Evolutionary conservation across 2,113 vertebrate species (phyloP), one percentile per base, ranked within the genome.

Genomic region (Phylloscopus trochilus): DNA sequence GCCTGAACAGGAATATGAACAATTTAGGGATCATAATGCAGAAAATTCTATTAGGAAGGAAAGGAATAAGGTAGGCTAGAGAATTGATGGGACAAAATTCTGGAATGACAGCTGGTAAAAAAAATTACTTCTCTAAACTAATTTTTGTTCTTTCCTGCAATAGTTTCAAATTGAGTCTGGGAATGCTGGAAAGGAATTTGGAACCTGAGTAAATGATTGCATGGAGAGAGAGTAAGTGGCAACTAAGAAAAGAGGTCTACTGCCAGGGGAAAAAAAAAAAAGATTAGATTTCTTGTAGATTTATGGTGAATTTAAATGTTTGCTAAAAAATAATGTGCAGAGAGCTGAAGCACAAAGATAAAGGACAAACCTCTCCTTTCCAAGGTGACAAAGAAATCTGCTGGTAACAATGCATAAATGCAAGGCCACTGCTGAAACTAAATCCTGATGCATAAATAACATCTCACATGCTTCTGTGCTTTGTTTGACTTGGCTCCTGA

Each of bases 271-370:
- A 78, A 62, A 58, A 49, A 7, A 11, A 9, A 41, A 63, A 41
- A 26, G 0, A 22, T 33, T 70, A 26, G 0, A 22, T 33, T 70
- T 83, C 41, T 60, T 89, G 46, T 70, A 73, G 63, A 83, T 83
- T 94, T 91, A 80, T 55, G 37, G 13, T 47, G 87, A 95, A 87
- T 95, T 91, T 92, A 63, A 97, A 81, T 90, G 58, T 95, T 94
- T 94, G 59, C 68, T 51, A 47, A 94, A 91, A 82, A 97, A 52
- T 80, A 90, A 80, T 9, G 10, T 52, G 24, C 44, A 69, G 84
- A 72, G 80, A 92, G 53, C 79, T 83, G 75, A 93, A 93, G 67
- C 4, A 3, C 26, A 56, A 90, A 95, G 87, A 83, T 90, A 92
- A 94, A 93, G 68, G 73, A 83, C 67, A 95, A 91, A 85, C 30